A percentile compares a stretch with the other conserved stretches of the same genome.
Conservation (phyloP, 2,797 vertebrate species). For the Rhadinocentrus ornatus region DNA sequence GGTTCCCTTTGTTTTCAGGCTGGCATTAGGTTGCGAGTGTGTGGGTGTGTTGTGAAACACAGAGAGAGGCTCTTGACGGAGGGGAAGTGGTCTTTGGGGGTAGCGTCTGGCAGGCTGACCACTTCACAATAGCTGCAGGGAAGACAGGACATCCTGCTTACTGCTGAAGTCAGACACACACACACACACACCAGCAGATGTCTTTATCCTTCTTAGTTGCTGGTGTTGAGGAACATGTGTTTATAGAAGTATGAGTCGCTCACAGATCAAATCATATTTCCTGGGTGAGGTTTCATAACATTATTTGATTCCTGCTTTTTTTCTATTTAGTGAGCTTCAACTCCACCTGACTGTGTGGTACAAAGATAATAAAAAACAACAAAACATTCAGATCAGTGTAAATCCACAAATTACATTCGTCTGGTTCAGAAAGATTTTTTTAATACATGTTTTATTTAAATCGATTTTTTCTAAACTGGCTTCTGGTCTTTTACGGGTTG, state of each 20-base stretch:
- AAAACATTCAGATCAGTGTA: not conserved
- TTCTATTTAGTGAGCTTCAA: not conserved
- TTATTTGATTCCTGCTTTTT: not conserved
- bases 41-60: constrained; percentile 14
- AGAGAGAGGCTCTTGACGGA: constrained; percentile 64
- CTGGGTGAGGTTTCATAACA: constrained; percentile 34
- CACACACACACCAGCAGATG: constrained; percentile 20
- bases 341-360: too few species aligned
- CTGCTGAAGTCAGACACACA: constrained; percentile 40
- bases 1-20: constrained; percentile 72
- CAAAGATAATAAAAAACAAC: too few species aligned
- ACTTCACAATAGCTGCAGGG: constrained; percentile 73
- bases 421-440: too few species aligned
- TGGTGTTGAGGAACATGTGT: constrained; percentile 24
- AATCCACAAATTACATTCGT: too few species aligned
- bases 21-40: constrained; percentile 53
- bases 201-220: constrained; percentile 23
- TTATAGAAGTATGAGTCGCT: constrained; percentile 37
- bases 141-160: constrained; percentile 81
- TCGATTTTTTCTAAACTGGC: too few species aligned
- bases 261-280: constrained; percentile 27
- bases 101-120: constrained; percentile 67
- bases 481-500: too few species aligned
- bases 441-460: too few species aligned
- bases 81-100: constrained; percentile 70